A percentile compares a stretch with the other conserved stretches of the same genome.
Evolutionary conservation across 2,888 invertebrate genomes (phyloP).

Genomic region (Myathropa florea): DNA sequence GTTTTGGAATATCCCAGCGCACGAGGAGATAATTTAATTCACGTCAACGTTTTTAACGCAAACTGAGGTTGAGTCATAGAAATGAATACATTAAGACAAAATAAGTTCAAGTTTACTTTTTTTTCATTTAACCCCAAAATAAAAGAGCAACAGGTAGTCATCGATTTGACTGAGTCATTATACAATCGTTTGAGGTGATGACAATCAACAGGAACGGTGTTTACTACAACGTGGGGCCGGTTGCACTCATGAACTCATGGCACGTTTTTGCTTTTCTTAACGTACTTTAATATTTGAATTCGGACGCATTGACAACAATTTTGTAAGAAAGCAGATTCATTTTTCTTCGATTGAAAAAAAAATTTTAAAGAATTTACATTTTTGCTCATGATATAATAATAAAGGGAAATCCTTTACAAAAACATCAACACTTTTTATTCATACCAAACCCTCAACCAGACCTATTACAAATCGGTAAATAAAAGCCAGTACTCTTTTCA

Average conservation of each 20-base stretch:
- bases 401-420: too few species aligned
- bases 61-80: background rate
- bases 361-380: too few species aligned
- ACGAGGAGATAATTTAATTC: background rate
- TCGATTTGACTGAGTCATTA: background rate
- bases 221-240: background rate
- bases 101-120: background rate
- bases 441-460: too few species aligned
- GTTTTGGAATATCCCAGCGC: background rate
- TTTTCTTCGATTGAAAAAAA: too few species aligned
- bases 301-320: too few species aligned
- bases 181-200: background rate
- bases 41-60: background rate
- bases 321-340: too few species aligned
- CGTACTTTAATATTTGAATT: too few species aligned
- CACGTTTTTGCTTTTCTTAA: background rate
- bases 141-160: too few species aligned
- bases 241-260: background rate
- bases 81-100: background rate
- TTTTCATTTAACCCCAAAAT: too few species aligned
- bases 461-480: background rate
- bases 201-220: background rate
- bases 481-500: background rate
- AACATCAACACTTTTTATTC: too few species aligned
- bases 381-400: too few species aligned